Conservation (phyloP, 64 coral and sea anemone genomes). For the Anthopleura sola region DNA sequence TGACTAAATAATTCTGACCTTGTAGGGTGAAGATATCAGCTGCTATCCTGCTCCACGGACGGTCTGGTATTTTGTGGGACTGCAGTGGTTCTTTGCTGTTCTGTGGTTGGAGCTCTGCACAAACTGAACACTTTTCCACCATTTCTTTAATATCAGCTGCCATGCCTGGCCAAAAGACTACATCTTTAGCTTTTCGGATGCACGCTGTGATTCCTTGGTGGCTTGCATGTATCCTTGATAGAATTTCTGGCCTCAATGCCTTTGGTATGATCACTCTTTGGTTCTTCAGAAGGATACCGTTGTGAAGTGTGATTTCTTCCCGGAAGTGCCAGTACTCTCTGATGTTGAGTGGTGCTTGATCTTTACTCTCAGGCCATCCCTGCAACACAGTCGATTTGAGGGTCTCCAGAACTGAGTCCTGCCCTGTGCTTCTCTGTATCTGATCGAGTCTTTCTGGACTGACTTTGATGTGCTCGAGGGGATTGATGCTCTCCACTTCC, state of each 20-base stretch:
- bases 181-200: slow-evolving; percentile 45
- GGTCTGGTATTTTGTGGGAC: slow-evolving; percentile 53
- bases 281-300: slow-evolving; percentile 55
- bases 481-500: slow-evolving; percentile 43
- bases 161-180: slow-evolving; percentile 64
- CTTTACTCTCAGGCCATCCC: slow-evolving; percentile 58
- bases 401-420: slow-evolving; percentile 55
- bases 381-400: slow-evolving; percentile 41
- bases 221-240: slow-evolving; percentile 58
- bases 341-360: slow-evolving; percentile 29
- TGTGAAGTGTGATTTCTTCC: slow-evolving; percentile 59
- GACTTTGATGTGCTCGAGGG: slow-evolving; percentile 48
- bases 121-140: slow-evolving; percentile 13
- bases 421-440: slow-evolving; percentile 34
- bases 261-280: slow-evolving; percentile 62
- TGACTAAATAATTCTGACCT: slow-evolving; percentile 9
- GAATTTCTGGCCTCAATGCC: slow-evolving; percentile 50
- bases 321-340: slow-evolving; percentile 57
- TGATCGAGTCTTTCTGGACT: slow-evolving; percentile 44
- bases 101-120: slow-evolving; percentile 60
- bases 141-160: slow-evolving; percentile 48
- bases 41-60: slow-evolving; percentile 50
- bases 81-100: slow-evolving; percentile 62
- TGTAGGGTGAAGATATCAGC: background rate
- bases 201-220: slow-evolving; percentile 57